phyloP scores from a whole-genome alignment of 2,888 invertebrate genomes.

The Eulithis testata region DNA sequence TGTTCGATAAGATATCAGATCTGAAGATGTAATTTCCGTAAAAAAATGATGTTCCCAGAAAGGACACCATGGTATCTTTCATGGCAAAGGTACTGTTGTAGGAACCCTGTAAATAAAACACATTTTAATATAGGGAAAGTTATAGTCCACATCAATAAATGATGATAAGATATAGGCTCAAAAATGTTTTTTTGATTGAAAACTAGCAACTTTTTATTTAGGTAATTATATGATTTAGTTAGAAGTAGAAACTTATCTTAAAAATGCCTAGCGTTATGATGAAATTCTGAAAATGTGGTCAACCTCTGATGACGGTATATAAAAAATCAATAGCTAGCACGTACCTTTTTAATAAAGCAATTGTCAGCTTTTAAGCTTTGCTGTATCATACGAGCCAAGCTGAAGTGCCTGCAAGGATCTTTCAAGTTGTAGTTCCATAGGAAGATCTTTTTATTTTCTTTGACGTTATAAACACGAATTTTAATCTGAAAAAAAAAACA shows the following conservation, averaged over 20 bases:
- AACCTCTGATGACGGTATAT: too few species aligned
- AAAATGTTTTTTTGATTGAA: too few species aligned
- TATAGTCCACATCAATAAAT: background rate
- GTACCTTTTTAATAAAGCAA: constrained; percentile 5
- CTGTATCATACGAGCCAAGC: constrained; percentile 31
- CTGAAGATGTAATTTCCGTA: constrained; percentile 39
- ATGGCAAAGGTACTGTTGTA: constrained; percentile 22
- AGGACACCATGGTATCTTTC: constrained; percentile 23
- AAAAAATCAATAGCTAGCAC: background rate
- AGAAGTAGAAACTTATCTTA: too few species aligned
- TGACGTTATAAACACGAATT: constrained; percentile 34
- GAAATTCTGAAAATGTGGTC: too few species aligned
- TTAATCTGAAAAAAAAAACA: constrained; percentile 34
- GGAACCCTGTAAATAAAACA: constrained; percentile 33
- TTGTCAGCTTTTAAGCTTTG: constrained; percentile 25
- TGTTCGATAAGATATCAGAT: constrained; percentile 30
- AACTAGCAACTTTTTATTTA: too few species aligned
- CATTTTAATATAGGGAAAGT: background rate
- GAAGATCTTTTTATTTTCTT: constrained; percentile 31
- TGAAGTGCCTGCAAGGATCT: constrained; percentile 41
- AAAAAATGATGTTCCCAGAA: constrained; percentile 43
- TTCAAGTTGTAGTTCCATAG: constrained; percentile 40
- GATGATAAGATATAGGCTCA: too few species aligned
- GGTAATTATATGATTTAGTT: too few species aligned
- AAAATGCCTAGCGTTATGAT: too few species aligned